phyloP scores from a whole-genome alignment of 2,888 invertebrate genomes.

The Protonemura montana region DNA sequence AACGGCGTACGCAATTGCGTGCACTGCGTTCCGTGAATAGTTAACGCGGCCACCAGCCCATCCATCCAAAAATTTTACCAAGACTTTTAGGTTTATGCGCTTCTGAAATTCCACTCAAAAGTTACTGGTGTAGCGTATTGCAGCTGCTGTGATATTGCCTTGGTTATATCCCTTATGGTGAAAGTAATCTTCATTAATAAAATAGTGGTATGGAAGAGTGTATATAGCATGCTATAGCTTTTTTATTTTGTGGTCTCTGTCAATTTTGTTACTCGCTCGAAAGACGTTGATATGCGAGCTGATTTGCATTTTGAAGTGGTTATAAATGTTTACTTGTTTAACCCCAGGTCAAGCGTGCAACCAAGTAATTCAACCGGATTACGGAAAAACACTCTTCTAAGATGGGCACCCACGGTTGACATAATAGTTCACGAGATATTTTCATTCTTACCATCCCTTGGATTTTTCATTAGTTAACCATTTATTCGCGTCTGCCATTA shows the following conservation, averaged over 20 bases:
- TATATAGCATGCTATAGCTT: not conserved
- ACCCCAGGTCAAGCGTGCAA: not conserved
- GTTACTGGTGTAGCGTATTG: not conserved
- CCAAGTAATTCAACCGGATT: not conserved
- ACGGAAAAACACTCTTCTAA: not conserved
- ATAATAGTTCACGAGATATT: not conserved
- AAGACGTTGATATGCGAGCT: not conserved
- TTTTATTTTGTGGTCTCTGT: not conserved
- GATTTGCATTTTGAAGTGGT: not conserved
- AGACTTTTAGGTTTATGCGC: constrained; percentile 12
- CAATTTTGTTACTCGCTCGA: not conserved
- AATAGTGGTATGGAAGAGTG: not conserved
- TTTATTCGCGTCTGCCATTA: not conserved
- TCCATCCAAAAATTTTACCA: constrained; percentile 12
- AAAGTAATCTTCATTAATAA: constrained; percentile 7
- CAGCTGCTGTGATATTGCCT: not conserved
- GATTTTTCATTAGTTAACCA: not conserved
- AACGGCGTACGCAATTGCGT: constrained; percentile 38
- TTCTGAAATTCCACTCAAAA: not conserved
- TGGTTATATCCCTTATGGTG: not conserved
- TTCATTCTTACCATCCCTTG: not conserved
- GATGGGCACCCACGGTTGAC: not conserved
- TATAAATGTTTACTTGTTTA: not conserved
- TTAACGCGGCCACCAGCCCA: constrained; percentile 14
- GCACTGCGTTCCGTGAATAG: constrained; percentile 30